A percentile compares a stretch with the other conserved stretches of the same genome.
phyloP scores from a whole-genome alignment of 2,888 invertebrate species.

The Tipula confusa region DNA sequence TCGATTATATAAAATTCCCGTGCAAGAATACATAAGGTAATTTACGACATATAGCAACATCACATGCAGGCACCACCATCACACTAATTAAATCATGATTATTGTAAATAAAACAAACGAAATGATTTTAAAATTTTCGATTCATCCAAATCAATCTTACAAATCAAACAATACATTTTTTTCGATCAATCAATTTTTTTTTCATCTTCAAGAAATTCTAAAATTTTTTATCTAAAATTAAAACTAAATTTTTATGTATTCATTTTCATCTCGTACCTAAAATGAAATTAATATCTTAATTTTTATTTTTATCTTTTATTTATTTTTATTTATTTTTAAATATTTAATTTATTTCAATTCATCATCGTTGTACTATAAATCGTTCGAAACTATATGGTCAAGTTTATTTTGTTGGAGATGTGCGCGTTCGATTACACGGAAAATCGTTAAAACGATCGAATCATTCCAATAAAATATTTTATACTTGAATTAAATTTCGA shows the following conservation, averaged over 20 bases:
- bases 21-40: too few relatives aligned
- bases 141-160: neutral
- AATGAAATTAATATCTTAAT: constrained; percentile 16
- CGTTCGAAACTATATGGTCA: neutral
- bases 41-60: too few relatives aligned
- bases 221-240: neutral
- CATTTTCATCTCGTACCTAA: neutral
- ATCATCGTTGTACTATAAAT: neutral
- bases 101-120: neutral
- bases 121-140: neutral
- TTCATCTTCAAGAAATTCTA: neutral
- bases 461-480: neutral
- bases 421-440: neutral
- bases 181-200: neutral
- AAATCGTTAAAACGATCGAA: neutral
- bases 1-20: too few relatives aligned
- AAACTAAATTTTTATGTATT: neutral
- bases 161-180: neutral
- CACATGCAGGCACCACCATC: neutral
- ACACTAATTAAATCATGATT: neutral
- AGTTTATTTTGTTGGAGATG: neutral
- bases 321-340: neutral
- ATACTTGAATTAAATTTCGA: neutral
- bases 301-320: neutral
- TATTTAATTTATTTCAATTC: constrained; percentile 12